phyloP scores from a whole-genome alignment of 2,113 vertebrate species.

The Pangasianodon hypophthalmus region DNA sequence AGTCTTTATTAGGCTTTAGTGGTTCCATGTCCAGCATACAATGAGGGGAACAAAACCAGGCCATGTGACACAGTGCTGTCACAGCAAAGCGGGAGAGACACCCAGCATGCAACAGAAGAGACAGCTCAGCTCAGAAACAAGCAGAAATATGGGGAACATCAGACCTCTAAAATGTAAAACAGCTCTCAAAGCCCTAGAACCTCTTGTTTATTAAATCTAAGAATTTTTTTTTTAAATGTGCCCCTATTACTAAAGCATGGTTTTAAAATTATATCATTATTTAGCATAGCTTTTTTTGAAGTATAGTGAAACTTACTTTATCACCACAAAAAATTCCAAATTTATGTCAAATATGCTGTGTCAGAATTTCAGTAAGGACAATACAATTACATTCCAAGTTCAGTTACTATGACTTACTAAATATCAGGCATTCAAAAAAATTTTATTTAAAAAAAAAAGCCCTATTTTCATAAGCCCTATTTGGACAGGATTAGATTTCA shows the following conservation, averaged over 20 bases:
- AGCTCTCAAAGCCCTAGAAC: neutral
- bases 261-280: neutral
- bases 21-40: slow-evolving; percentile 57
- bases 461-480: neutral
- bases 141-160: slow-evolving; percentile 58
- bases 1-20: slow-evolving; percentile 62
- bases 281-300: neutral
- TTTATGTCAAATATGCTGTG: neutral
- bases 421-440: neutral
- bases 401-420: neutral
- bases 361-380: neutral
- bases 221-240: no score
- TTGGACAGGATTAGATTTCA: neutral
- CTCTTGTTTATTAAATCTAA: neutral
- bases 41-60: slow-evolving; percentile 61
- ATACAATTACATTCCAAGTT: neutral
- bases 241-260: neutral
- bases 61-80: slow-evolving; percentile 43
- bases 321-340: neutral
- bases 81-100: slow-evolving; percentile 46
- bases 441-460: neutral
- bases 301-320: neutral
- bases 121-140: slow-evolving; percentile 58
- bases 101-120: slow-evolving; percentile 54
- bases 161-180: slow-evolving; percentile 5